Conservation (phyloP, 2,888 invertebrate genomes). For the Heliconius aoede region DNA sequence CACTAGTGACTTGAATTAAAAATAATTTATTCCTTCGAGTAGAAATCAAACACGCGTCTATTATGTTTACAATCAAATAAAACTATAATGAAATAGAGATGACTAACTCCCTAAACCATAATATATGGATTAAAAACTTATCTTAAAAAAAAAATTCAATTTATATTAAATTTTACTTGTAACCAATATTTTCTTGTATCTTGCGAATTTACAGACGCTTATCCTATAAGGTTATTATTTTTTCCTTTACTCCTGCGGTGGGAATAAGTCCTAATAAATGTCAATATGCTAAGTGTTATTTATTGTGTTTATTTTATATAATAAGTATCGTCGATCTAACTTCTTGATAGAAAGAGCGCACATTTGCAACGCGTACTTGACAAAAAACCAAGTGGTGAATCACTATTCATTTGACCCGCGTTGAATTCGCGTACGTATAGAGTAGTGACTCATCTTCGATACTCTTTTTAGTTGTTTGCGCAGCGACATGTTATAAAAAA, state of each 20-base stretch:
- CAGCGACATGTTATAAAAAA: not conserved
- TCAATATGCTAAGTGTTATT: constrained; percentile 47
- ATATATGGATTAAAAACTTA: no score
- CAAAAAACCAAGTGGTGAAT: not conserved
- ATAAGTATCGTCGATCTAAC: not conserved
- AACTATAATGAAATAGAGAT: no score
- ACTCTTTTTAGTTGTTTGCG: not conserved
- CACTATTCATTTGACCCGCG: not conserved
- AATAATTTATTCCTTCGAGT: no score
- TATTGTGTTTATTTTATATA: constrained; percentile 33
- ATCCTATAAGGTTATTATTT: constrained; percentile 59
- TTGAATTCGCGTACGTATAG: not conserved
- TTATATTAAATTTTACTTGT: not conserved
- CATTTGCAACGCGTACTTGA: not conserved
- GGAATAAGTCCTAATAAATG: constrained; percentile 44
- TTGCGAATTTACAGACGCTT: constrained; percentile 49
- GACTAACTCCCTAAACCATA: no score
- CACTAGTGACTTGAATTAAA: no score
- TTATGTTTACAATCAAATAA: no score
- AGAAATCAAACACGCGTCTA: no score
- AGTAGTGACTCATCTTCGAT: not conserved
- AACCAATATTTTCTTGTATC: constrained; percentile 26
- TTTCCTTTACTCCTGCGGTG: constrained; percentile 44
- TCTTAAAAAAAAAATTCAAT: not conserved
- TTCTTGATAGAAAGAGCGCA: not conserved